A percentile compares a stretch with the other conserved stretches of the same genome.
These are phyloP conservation scores for Enteromius fasciolatus DNA, from an alignment of 2,797 vertebrate species.

Conservation along the genomic window DNA sequence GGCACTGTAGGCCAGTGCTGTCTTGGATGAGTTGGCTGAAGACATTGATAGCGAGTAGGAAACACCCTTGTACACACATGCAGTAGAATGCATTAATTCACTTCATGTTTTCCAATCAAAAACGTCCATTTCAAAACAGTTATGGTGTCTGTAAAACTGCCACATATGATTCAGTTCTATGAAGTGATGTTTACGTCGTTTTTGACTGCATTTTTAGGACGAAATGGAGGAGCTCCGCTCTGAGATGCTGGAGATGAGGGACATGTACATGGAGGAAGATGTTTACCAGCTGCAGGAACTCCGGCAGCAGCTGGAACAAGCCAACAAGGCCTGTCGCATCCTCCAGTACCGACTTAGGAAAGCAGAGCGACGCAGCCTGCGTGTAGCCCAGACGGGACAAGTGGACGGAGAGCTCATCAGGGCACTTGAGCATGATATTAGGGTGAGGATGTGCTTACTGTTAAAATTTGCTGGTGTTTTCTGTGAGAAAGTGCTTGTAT, in stretches of 20 bases:
- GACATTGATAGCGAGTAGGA: not conserved
- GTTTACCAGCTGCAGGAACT: constrained; percentile 94
- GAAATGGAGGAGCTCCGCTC: constrained; percentile 95
- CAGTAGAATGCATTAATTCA: not conserved
- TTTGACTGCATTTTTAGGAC: constrained; percentile 76
- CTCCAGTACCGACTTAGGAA: constrained; percentile 97
- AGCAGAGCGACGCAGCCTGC: constrained; percentile 92
- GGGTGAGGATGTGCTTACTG: constrained; percentile 74
- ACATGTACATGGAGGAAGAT: constrained; percentile 97
- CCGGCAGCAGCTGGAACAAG: constrained; percentile 91
- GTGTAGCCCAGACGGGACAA: constrained; percentile 92
- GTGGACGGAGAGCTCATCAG: constrained; percentile 93
- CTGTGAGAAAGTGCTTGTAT: not conserved
- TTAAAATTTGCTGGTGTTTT: not conserved
- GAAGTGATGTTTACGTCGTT: not conserved
- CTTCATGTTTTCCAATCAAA: not conserved
- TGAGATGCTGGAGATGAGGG: constrained; percentile 97
- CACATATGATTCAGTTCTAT: not conserved
- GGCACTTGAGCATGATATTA: constrained; percentile 94
- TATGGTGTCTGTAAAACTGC: not conserved
- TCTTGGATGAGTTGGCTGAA: not conserved
- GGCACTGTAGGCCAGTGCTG: not conserved
- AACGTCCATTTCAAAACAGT: not conserved
- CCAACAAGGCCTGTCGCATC: constrained; percentile 94
- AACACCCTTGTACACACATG: not conserved